Percentiles rank a stretch among this genome's conserved stretches.
Evolutionary conservation across 2,797 vertebrate genomes (phyloP).

Genomic region (Myoxocephalus aenaeus): DNA sequence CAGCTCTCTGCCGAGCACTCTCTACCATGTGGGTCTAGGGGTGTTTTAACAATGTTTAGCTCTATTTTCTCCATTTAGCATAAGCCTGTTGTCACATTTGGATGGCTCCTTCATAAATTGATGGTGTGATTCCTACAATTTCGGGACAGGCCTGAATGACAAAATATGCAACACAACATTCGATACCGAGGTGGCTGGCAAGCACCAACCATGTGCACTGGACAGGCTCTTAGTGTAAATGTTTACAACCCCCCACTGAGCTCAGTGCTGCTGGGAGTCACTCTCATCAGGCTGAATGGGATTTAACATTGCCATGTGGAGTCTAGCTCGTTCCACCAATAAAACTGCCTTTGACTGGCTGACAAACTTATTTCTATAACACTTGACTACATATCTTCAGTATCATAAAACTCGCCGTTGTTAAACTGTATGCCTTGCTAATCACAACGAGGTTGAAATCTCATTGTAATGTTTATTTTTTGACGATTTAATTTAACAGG

Average conservation of each 20-base stretch:
- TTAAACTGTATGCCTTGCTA: background rate
- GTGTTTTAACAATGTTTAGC: slow-evolving; percentile 92
- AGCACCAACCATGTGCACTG: slow-evolving; percentile 88
- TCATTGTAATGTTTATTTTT: slow-evolving; percentile 18
- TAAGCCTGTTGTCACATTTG: slow-evolving; percentile 92
- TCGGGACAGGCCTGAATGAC: slow-evolving; percentile 90
- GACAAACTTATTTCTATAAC: slow-evolving; percentile 60
- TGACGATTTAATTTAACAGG: background rate
- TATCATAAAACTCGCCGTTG: slow-evolving; percentile 21
- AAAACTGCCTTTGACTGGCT: slow-evolving; percentile 68
- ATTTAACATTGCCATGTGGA: slow-evolving; percentile 82
- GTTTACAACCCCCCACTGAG: slow-evolving; percentile 90
- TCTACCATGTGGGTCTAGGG: slow-evolving; percentile 90
- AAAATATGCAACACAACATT: slow-evolving; percentile 89
- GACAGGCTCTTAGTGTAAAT: slow-evolving; percentile 91
- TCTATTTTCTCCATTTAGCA: slow-evolving; percentile 89
- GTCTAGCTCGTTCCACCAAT: slow-evolving; percentile 74
- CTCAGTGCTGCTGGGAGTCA: slow-evolving; percentile 86
- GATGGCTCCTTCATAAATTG: slow-evolving; percentile 88
- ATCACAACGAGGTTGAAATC: background rate
- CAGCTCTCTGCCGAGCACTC: slow-evolving; percentile 86
- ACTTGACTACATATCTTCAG: slow-evolving; percentile 37
- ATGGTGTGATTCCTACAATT: slow-evolving; percentile 90
- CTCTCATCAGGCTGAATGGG: slow-evolving; percentile 84
- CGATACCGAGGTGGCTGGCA: slow-evolving; percentile 89